These are phyloP conservation scores for Teleopsis dalmanni DNA, from an alignment of 1,140 invertebrate species.

Conservation along the genomic window DNA sequence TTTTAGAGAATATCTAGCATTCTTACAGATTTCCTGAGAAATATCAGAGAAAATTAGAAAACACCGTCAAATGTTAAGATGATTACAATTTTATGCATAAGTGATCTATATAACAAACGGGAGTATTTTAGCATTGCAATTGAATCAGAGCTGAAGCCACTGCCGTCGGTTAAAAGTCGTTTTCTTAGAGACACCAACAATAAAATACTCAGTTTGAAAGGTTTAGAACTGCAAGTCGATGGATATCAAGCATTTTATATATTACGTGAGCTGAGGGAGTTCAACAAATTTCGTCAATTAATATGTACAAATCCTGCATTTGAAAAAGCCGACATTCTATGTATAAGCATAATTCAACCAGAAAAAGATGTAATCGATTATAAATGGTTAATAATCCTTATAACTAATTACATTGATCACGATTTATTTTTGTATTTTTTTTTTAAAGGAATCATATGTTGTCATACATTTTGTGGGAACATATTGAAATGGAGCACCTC, in stretches of 20 bases:
- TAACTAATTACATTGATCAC: not conserved
- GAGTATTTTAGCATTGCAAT: not conserved
- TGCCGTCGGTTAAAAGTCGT: too few species aligned
- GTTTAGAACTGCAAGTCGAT: conserved; percentile 21
- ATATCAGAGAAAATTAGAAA: too few species aligned
- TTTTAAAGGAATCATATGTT: conserved; percentile 43
- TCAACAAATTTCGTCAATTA: conserved; percentile 2
- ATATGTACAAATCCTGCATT: conserved; percentile 14
- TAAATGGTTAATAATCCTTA: conserved; percentile 50
- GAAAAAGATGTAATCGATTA: conserved; percentile 58
- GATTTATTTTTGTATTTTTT: not conserved
- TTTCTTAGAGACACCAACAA: not conserved
- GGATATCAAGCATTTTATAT: conserved; percentile 32
- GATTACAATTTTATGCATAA: not conserved
- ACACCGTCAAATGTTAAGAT: not conserved
- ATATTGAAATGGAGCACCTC: conserved; percentile 70
- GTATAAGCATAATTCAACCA: conserved; percentile 46
- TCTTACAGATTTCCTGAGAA: too few species aligned
- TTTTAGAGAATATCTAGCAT: too few species aligned
- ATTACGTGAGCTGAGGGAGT: conserved; percentile 20
- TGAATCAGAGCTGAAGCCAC: not conserved
- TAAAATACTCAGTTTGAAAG: not conserved
- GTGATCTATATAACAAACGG: not conserved
- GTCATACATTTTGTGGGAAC: conserved; percentile 51
- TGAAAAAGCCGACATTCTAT: conserved; percentile 23